A percentile compares a stretch with the other conserved stretches of the same genome.
Conservation (phyloP, 2,113 vertebrate genomes). For the Spermophilus dauricus region DNA sequence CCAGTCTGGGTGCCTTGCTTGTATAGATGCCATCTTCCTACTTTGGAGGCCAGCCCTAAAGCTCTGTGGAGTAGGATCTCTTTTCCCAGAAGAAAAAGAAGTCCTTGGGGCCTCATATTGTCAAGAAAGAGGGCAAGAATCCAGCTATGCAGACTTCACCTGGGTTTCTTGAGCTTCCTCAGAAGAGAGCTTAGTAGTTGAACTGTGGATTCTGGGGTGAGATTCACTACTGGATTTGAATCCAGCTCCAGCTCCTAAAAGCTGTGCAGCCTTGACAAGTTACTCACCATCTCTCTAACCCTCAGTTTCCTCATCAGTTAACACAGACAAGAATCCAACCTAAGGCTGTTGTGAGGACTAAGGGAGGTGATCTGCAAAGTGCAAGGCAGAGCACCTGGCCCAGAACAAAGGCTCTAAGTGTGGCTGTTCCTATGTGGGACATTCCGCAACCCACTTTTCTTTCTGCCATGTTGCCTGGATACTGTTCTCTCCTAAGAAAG, state of each 20-base stretch:
- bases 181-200: background rate
- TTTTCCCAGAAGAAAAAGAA: background rate
- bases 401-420: background rate
- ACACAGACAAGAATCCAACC: background rate
- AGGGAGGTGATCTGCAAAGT: background rate
- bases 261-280: background rate
- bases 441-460: background rate
- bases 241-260: background rate
- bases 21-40: background rate
- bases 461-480: background rate
- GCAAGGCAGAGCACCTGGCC: background rate
- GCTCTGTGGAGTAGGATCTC: background rate
- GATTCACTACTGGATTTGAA: background rate
- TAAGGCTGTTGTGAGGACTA: background rate
- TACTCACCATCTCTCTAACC: background rate
- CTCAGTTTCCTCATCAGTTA: background rate
- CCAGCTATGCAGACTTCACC: background rate
- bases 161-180: background rate
- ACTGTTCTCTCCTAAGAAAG: constrained; percentile 28
- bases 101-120: background rate
- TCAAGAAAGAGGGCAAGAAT: background rate
- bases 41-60: background rate
- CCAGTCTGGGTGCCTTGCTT: background rate
- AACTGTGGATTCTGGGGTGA: background rate
- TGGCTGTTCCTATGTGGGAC: background rate